A percentile compares a stretch with the other conserved stretches of the same genome.
Evolutionary conservation across 2,888 invertebrate genomes (phyloP).

Genomic region (Seira sanloemensis): DNA sequence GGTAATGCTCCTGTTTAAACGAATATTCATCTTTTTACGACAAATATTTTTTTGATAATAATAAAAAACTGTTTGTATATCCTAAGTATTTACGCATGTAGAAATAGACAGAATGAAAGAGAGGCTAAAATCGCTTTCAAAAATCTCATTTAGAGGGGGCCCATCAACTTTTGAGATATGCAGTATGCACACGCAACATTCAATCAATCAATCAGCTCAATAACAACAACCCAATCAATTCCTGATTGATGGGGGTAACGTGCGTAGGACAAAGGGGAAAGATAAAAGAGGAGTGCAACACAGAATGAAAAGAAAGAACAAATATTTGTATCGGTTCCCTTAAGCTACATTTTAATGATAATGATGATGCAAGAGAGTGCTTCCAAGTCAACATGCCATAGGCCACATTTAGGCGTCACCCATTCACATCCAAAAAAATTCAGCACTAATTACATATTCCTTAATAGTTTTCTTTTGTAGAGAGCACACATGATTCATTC

Average conservation of each 20-base stretch:
- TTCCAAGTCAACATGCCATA: not conserved
- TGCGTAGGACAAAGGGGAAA: too few species aligned
- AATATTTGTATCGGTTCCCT: not conserved
- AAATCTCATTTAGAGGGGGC: not conserved
- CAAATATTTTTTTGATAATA: conserved; percentile 31
- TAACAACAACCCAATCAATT: not conserved
- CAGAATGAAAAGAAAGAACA: not conserved
- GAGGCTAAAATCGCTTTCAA: not conserved
- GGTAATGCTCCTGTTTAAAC: conserved; percentile 41
- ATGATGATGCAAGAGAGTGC: not conserved
- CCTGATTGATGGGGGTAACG: not conserved
- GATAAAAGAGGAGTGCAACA: not conserved
- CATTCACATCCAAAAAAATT: not conserved
- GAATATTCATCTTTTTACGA: conserved; percentile 15
- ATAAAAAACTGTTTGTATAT: conserved; percentile 37
- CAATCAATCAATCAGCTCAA: not conserved
- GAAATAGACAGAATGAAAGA: not conserved
- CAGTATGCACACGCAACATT: not conserved
- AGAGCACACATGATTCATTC: too few species aligned
- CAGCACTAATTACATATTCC: too few species aligned
- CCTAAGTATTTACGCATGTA: conserved; percentile 46
- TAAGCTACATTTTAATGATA: not conserved
- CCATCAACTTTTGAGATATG: not conserved
- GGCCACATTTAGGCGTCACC: not conserved
- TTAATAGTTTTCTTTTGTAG: too few species aligned